Base-by-base conservation (phyloP, 2,797 vertebrate genomes). In the Chelmon rostratus region DNA sequence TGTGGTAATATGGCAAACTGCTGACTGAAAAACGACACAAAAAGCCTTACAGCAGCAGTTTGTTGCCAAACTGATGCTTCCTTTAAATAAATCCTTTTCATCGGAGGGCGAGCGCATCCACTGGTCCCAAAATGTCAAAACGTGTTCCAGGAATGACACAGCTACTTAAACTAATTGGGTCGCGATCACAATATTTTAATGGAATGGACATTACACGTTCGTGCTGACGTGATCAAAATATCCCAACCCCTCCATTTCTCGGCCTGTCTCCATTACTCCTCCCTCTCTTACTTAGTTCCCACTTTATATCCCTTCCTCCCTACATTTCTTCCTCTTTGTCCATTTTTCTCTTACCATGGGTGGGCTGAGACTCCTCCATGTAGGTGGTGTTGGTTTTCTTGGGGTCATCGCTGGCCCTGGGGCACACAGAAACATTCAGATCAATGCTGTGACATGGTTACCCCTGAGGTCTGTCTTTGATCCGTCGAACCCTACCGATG, bases 301-400 rank as follows among this genome's bases (percentile, higher is more conserved):
- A 58, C 25, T 63, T 6, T 53, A 52, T 57, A 18, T 58, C 21
- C 53, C 52, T 74, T 42, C n/a, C 40, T 49, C 52, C 31, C 5
- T 38, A 6, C 54, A 42, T 42, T 42, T 46, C 64, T 42, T 50
- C 47, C 40, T n/a, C 31, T 78, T 69, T 76, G 42, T 65, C 68
- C 16, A 3, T 63, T 64, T 67, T 67, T 33, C 42, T 85, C 95
- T 96, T 95, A 99, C 98, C 98, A 93, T 96, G 98, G 25, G 96
- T 93, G 0, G 95, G 97, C 86, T 97, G 97, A 4, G 96, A 94
- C 80, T 98, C 96, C 57, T 99, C 98, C 90, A 96, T 89, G 91
- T 98, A 98, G 19, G 96, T 95, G 73, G 96, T 96, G 84, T 94
- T 96, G 81, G 95, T 96, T 94, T 99, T 99, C 91, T 99, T 98